phyloP scores from a whole-genome alignment of 92 coral and sea anemone genomes.

The Chrysogorgia sp. region DNA sequence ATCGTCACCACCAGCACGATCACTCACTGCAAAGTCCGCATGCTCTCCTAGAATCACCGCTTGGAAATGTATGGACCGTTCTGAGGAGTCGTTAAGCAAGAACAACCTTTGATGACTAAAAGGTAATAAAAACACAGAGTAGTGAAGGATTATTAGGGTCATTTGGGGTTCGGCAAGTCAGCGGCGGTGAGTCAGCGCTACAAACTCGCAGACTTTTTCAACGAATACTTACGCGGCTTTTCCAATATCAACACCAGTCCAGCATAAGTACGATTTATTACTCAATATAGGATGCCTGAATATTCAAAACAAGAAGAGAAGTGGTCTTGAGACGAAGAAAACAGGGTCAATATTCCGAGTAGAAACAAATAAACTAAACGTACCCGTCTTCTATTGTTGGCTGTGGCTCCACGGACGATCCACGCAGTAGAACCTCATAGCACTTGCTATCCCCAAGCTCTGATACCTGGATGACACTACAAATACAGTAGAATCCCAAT shows the following conservation, averaged over 20 bases:
- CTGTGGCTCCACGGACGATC: slow-evolving; percentile 71
- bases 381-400: slow-evolving; percentile 54
- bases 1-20: neutral
- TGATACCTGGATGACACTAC: slow-evolving; percentile 33
- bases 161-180: neutral
- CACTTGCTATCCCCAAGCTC: slow-evolving; percentile 21
- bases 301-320: neutral
- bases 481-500: neutral
- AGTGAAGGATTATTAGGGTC: neutral
- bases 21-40: slow-evolving; percentile 86
- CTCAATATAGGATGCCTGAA: slow-evolving; percentile 60
- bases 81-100: slow-evolving; percentile 74
- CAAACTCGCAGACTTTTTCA: too few relatives aligned
- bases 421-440: slow-evolving; percentile 71
- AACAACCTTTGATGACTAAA: slow-evolving; percentile 83
- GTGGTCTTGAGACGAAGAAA: neutral
- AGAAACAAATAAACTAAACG: neutral
- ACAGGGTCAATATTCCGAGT: neutral
- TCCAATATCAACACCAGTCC: slow-evolving; percentile 98
- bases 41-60: slow-evolving; percentile 84
- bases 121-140: neutral
- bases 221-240: slow-evolving; percentile 79
- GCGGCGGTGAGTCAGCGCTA: too few relatives aligned
- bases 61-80: slow-evolving; percentile 81
- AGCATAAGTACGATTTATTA: slow-evolving; percentile 88